These are phyloP conservation scores for Phaenicophaeus curvirostris DNA, from an alignment of 2,797 vertebrate species.

Conservation along the genomic window DNA sequence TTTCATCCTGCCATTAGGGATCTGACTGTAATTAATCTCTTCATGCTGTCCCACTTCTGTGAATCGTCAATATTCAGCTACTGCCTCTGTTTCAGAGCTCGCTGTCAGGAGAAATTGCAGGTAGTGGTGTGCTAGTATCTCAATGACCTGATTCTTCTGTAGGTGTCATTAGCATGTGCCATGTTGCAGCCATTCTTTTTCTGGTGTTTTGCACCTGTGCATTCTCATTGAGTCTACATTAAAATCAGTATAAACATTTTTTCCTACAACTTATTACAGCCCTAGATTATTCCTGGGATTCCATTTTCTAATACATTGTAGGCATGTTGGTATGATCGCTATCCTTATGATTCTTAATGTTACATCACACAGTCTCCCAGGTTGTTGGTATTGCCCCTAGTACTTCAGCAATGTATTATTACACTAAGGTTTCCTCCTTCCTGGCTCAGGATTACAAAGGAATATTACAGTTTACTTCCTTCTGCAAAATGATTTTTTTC, in stretches of 20 bases:
- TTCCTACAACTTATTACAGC: background rate
- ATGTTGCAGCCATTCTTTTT: background rate
- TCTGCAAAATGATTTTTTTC: background rate
- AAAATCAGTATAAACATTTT: background rate
- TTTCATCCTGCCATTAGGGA: background rate
- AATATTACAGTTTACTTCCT: background rate
- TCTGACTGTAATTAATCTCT: background rate
- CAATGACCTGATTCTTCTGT: rapidly evolving
- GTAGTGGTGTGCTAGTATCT: background rate
- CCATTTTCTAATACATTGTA: background rate
- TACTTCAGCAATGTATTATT: background rate
- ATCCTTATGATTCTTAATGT: background rate
- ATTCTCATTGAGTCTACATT: background rate
- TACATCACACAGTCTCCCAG: background rate
- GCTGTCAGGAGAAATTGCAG: background rate
- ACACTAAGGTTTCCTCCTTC: background rate
- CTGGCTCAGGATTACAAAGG: background rate
- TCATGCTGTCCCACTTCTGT: background rate
- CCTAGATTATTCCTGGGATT: background rate
- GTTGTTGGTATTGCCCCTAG: background rate
- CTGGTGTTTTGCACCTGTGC: background rate
- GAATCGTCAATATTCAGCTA: background rate
- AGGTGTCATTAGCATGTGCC: background rate
- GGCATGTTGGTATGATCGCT: background rate
- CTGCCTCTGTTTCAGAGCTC: background rate